Percentiles rank a stretch among this genome's conserved stretches.
phyloP scores from a whole-genome alignment of 2,113 vertebrate genomes.

The Chloropsis cyanopogon region DNA sequence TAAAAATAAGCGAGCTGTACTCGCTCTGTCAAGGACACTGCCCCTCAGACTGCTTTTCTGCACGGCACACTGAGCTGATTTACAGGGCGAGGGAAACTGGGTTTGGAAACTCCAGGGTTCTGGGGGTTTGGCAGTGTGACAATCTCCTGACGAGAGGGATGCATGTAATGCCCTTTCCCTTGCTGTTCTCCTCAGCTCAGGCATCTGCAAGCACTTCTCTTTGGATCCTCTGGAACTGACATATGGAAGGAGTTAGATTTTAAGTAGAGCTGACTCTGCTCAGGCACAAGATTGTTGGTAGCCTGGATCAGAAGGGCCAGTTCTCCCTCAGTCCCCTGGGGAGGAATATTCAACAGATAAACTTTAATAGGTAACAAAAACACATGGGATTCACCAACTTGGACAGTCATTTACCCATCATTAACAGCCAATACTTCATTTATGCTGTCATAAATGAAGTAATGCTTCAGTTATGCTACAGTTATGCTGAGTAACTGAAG shows the following conservation, averaged over 20 bases:
- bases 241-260: not conserved
- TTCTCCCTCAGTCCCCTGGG: not conserved
- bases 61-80: not conserved
- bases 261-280: not conserved
- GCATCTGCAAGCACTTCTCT: not conserved
- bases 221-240: not conserved
- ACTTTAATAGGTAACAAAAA: not conserved
- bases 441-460: no score
- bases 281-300: not conserved
- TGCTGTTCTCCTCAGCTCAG: not conserved
- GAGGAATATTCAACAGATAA: not conserved
- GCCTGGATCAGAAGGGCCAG: not conserved
- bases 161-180: not conserved
- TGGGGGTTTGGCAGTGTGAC: not conserved
- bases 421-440: not conserved
- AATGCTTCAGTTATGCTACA: no score
- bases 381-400: not conserved
- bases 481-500: not conserved
- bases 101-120: not conserved
- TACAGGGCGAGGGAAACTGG: not conserved
- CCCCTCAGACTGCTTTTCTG: not conserved
- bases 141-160: not conserved
- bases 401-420: not conserved
- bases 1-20: not conserved
- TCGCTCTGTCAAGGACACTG: not conserved